Base-by-base conservation (phyloP, 2,797 vertebrate species). In the Pipistrellus pygmaeus region DNA sequence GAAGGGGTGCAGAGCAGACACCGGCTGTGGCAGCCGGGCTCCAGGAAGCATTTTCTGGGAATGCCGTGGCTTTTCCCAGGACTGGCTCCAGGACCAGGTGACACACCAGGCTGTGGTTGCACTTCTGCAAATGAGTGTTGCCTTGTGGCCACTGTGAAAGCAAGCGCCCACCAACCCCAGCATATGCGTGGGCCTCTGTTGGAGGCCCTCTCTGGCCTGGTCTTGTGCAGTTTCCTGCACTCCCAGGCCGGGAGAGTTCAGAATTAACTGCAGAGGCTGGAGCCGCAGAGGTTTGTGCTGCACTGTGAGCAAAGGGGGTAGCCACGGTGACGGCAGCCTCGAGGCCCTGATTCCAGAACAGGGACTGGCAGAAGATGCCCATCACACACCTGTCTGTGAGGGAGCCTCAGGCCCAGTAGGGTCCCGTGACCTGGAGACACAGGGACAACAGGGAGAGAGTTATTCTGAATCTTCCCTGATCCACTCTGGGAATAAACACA, bases 191-290 rank as follows among this genome's bases (percentile, higher is more conserved):
- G 75, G 41, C 80, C 55, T 53, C 6, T 3, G 13, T 8, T 88
- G 35, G 84, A 77, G 32, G 23, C 51, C 44, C 73, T 95, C 51
- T 38, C 88, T 46, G 77, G 55, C 77, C 89, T 87, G 30, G 57
- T 81, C 30, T 46, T 88, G 20, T 87, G 96, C 80, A 7, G 44
- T 51, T 96, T 84, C 80, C 91, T 53, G 73, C 30, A 85, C n/a
- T 92, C n/a, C 3, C 5, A 14, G 21, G 27, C 7, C 81, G 12
- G 86, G 88, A 96, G 77, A 30, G 75, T 73, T 78, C 44, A 38
- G 60, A 30, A 38, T 30, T 12, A 17, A 18, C 27, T 8, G 60
- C 15, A 0, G 46, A 44, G 14, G 38, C 44, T 5, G 30, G 38
- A 51, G 8, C 62, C 5, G 30, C 20, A 4, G 27, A 9, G 64